These are phyloP conservation scores for Belonocnema kinseyi DNA, from an alignment of 1,140 invertebrate species.

Conservation along the genomic window DNA sequence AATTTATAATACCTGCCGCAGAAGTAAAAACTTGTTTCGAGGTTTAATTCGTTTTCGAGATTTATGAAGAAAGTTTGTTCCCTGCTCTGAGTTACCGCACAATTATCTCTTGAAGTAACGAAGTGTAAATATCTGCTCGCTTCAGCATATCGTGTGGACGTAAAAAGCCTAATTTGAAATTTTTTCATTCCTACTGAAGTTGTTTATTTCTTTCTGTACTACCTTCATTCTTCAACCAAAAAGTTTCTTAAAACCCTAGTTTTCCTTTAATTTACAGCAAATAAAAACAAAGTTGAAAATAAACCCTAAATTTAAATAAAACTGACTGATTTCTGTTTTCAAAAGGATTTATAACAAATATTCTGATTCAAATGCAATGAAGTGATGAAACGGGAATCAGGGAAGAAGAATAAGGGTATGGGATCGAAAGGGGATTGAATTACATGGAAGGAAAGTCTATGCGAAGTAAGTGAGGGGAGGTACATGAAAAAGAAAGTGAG, in stretches of 20 bases:
- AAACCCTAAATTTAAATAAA: too few species aligned
- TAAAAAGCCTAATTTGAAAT: conserved; percentile 17
- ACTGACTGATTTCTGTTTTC: too few species aligned
- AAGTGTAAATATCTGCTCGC: conserved; percentile 13
- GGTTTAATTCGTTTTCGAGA: conserved; percentile 27
- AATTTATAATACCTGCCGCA: conserved; percentile 21
- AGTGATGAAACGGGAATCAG: too few species aligned
- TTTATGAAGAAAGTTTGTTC: conserved; percentile 30
- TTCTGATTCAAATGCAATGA: too few species aligned
- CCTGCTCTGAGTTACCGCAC: conserved; percentile 13
- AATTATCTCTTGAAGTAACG: conserved; percentile 11
- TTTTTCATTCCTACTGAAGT: neutral
- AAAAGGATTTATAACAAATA: too few species aligned
- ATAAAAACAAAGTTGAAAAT: too few species aligned
- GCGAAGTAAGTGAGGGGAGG: too few species aligned
- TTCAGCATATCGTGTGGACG: conserved; percentile 15
- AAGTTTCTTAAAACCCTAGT: neutral
- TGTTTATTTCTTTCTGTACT: neutral
- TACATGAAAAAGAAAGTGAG: too few species aligned
- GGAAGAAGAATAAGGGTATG: too few species aligned
- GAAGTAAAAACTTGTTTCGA: conserved; percentile 31
- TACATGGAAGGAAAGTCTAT: too few species aligned
- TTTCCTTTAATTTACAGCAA: neutral
- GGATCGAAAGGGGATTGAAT: too few species aligned
- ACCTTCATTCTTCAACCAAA: neutral